A percentile compares a stretch with the other conserved stretches of the same genome.
Conservation (phyloP, 2,113 vertebrate genomes). For the Crotophaga sulcirostris region DNA sequence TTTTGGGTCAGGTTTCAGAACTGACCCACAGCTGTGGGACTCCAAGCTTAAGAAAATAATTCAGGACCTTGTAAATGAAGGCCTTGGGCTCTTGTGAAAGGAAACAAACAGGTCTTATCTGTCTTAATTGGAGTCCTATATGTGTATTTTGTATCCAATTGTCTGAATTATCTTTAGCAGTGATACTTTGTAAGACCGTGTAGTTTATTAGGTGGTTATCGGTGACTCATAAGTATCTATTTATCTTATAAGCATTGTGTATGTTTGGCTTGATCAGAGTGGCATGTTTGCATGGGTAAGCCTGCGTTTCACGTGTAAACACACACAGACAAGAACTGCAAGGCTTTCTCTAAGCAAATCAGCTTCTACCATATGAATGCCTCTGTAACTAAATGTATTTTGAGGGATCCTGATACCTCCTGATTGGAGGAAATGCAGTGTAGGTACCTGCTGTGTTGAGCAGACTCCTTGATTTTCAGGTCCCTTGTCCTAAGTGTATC, state of each 20-base stretch:
- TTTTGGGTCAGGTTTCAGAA: background rate
- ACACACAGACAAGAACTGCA: background rate
- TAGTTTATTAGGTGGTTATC: slow-evolving; percentile 48
- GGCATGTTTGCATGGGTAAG: slow-evolving; percentile 10
- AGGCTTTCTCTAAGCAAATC: background rate
- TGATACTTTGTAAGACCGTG: slow-evolving; percentile 32
- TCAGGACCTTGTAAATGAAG: slow-evolving; percentile 2
- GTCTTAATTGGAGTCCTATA: background rate
- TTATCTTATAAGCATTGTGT: slow-evolving; percentile 44
- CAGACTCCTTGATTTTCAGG: background rate
- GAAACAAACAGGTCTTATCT: slow-evolving; percentile 30
- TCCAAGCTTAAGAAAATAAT: background rate
- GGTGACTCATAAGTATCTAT: slow-evolving; percentile 58
- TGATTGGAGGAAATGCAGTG: background rate
- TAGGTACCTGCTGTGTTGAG: background rate
- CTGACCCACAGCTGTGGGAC: background rate
- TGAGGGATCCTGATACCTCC: background rate
- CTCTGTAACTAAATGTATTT: background rate
- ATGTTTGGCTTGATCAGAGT: slow-evolving; percentile 3
- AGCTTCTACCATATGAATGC: background rate
- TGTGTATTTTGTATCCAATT: slow-evolving; percentile 36
- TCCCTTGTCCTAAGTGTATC: background rate
- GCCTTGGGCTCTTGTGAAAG: background rate
- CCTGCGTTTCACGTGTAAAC: background rate
- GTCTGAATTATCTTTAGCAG: slow-evolving; percentile 41